phyloP scores from a whole-genome alignment of 1,140 invertebrate species.

The Drosophila sucinea region DNA sequence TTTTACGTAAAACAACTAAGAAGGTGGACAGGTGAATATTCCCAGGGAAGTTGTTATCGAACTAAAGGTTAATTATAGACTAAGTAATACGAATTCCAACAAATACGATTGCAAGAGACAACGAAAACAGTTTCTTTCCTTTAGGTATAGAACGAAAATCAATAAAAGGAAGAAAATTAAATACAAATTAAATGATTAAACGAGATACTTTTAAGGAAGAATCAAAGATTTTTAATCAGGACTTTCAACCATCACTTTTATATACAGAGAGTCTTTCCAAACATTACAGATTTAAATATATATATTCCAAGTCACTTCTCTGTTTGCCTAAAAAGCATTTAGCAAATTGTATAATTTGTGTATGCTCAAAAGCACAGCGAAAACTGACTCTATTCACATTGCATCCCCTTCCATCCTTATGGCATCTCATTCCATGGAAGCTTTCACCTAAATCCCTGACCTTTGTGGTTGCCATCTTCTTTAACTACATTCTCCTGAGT shows the following conservation, averaged over 20 bases:
- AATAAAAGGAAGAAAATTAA: no score
- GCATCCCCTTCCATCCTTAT: neutral
- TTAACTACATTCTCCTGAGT: conserved; percentile 31
- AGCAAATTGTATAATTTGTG: conserved; percentile 51
- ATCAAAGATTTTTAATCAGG: no score
- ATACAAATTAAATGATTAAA: no score
- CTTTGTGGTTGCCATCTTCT: conserved; percentile 61
- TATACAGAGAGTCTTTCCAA: no score
- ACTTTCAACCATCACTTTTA: no score
- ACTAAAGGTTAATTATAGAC: neutral
- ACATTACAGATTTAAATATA: neutral
- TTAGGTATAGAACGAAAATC: no score
- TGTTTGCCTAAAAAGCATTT: conserved; percentile 34
- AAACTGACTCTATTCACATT: conserved; percentile 6
- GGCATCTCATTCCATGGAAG: conserved; percentile 14
- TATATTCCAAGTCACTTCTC: conserved; percentile 20
- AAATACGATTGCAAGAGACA: no score
- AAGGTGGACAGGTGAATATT: neutral
- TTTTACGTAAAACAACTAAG: neutral
- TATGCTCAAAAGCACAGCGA: conserved; percentile 33
- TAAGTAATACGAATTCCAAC: no score
- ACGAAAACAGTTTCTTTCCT: conserved; percentile 1
- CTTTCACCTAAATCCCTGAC: conserved; percentile 78
- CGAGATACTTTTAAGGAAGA: no score
- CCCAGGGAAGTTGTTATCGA: neutral